Evolutionary conservation across 2,888 invertebrate genomes (phyloP), one percentile per base, ranked within the genome.

Genomic region (Drosophila robusta): DNA sequence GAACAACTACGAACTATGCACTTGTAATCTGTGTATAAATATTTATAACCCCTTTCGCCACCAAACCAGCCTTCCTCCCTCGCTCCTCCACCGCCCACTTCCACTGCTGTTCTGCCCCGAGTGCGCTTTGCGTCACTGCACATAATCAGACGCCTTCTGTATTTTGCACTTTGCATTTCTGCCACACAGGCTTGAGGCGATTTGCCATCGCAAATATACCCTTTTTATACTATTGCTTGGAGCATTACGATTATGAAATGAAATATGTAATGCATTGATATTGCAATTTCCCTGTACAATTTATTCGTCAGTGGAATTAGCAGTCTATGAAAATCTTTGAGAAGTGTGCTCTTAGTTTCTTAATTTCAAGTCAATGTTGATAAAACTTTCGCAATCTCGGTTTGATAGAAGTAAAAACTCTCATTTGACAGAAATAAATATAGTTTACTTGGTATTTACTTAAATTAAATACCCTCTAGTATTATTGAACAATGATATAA

Each of bases 21-120:
- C 79, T 78, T 78, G 78, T 57, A 66, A 78, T 83, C 74, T 86
- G 71, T 82, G 61, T 54, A 86, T 82, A 88, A 83, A 88, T 85
- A 83, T 88, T 82, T 82, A 67, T 64, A 64, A 22, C 52, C 70
- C 67, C 69, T 14, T 11, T 14, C 29, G 4, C 26, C n/a, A 26
- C 11, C 34, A 29, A 29, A 7, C 7, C 8, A 3, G 26, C 4
- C 32, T 3, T 7, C 12, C 32, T 7, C 26, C n/a, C n/a, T 3
- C 6, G 7, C 14, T 18, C 34, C 16, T 12, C 12, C 12, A 12
- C 7, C 38, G 12, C 26, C 38, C 16, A 47, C 45, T 9, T 42
- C 36, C 34, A 29, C 26, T 16, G 9, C 18, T 18, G 18, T 16
- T 18, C 42, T 16, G 47, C 54, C 60, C 54, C 54, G 44, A 45